Evolutionary conservation across 2,888 invertebrate genomes (phyloP).

Genomic region (Gymnosoma rotundatum): DNA sequence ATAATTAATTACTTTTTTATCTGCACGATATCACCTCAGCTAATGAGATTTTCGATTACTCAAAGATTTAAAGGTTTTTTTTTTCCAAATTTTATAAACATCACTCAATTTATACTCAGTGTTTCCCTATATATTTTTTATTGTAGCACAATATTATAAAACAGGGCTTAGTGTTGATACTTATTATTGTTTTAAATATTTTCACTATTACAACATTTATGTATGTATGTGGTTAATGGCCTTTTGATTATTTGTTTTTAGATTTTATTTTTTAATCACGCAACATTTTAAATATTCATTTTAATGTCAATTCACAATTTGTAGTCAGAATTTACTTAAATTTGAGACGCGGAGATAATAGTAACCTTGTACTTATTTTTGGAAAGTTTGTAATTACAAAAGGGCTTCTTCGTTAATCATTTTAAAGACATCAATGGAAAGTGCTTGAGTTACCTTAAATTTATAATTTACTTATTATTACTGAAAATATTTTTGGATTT

Average conservation of each 20-base stretch:
- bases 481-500: too few relatives aligned
- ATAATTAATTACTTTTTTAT: too few relatives aligned
- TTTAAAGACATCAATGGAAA: conserved; percentile 4
- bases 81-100: too few relatives aligned
- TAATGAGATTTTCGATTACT: too few relatives aligned
- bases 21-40: too few relatives aligned
- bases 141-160: conserved; percentile 11
- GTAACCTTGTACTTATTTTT: conserved; percentile 4
- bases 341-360: conserved; percentile 10
- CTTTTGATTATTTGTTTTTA: conserved; percentile 34
- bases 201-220: neutral
- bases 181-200: conserved; percentile 38
- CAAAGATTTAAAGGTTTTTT: too few relatives aligned
- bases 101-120: too few relatives aligned
- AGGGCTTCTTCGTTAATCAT: neutral
- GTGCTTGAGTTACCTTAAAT: neutral
- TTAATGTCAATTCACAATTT: neutral
- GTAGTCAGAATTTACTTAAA: neutral
- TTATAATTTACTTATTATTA: too few relatives aligned
- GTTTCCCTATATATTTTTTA: too few relatives aligned
- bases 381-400: conserved; percentile 1
- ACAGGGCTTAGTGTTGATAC: neutral
- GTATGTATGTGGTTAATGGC: conserved; percentile 41
- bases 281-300: conserved; percentile 33
- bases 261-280: conserved; percentile 14